These are phyloP conservation scores for Rutilus rutilus DNA, from an alignment of 2,113 vertebrate species.

Conservation along the genomic window DNA sequence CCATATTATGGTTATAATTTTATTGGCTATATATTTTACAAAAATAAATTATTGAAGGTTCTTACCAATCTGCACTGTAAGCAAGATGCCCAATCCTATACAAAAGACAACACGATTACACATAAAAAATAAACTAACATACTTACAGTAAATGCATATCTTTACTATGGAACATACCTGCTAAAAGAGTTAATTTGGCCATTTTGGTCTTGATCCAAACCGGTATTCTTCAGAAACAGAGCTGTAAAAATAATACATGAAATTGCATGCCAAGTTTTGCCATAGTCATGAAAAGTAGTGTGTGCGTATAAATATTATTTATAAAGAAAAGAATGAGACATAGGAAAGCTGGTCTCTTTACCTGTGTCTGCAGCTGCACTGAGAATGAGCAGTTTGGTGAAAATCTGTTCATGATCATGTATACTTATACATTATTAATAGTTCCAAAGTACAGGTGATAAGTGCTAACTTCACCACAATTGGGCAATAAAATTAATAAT, in stretches of 20 bases:
- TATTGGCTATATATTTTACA: not conserved
- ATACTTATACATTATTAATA: constrained; percentile 71
- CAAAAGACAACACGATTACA: constrained; percentile 4
- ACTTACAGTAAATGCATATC: not conserved
- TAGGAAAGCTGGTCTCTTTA: constrained; percentile 55
- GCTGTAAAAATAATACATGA: constrained; percentile 27
- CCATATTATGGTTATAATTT: not conserved
- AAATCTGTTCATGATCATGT: constrained; percentile 56
- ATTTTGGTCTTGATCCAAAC: constrained; percentile 54
- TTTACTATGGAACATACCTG: constrained; percentile 61
- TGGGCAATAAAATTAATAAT: constrained; percentile 19
- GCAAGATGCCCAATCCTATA: constrained; percentile 68
- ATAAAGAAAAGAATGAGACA: constrained; percentile 8
- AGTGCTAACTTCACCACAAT: constrained; percentile 43
- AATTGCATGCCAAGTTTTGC: not conserved
- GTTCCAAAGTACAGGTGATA: constrained; percentile 77
- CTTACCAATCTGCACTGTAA: constrained; percentile 73
- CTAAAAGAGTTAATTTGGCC: constrained; percentile 61
- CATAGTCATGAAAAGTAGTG: not conserved
- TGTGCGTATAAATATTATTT: not conserved
- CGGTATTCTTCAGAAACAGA: constrained; percentile 9
- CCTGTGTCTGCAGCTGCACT: constrained; percentile 61
- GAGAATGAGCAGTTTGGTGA: constrained; percentile 43
- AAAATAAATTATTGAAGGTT: not conserved
- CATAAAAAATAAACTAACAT: not conserved